phyloP scores from a whole-genome alignment of 1,140 invertebrate genomes.

The Temnothorax nylanderi region DNA sequence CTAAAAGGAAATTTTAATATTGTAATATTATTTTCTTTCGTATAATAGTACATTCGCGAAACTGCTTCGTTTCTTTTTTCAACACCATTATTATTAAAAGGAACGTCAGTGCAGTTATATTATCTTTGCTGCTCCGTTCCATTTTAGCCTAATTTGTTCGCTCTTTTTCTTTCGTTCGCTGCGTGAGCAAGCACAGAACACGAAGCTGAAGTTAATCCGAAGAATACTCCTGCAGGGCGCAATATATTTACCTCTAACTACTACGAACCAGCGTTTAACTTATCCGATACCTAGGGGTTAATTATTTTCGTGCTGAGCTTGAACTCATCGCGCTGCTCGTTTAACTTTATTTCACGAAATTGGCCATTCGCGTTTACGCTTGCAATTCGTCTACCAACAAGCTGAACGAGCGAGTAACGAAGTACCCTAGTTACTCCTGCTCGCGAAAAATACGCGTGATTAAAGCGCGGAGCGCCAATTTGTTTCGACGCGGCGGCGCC shows the following conservation, averaged over 20 bases:
- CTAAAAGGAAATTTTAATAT: neutral
- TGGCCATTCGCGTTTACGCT: constrained; percentile 41
- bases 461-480: neutral
- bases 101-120: neutral
- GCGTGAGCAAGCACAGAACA: neutral
- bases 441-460: constrained; percentile 9
- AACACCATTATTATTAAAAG: constrained; percentile 2
- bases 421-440: constrained; percentile 20
- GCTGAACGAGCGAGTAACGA: constrained; percentile 43
- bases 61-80: neutral
- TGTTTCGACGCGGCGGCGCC: neutral
- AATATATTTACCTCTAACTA: constrained; percentile 45
- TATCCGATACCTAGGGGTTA: constrained; percentile 33
- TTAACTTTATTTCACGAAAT: constrained; percentile 48
- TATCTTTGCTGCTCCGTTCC: neutral
- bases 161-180: neutral
- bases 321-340: constrained; percentile 44
- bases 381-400: constrained; percentile 39
- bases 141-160: neutral
- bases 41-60: neutral
- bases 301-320: constrained; percentile 52
- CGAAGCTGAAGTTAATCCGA: constrained; percentile 38
- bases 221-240: constrained; percentile 21
- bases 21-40: neutral
- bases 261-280: constrained; percentile 29